Conservation (phyloP, 2,888 invertebrate species). For the Noctua janthina region DNA sequence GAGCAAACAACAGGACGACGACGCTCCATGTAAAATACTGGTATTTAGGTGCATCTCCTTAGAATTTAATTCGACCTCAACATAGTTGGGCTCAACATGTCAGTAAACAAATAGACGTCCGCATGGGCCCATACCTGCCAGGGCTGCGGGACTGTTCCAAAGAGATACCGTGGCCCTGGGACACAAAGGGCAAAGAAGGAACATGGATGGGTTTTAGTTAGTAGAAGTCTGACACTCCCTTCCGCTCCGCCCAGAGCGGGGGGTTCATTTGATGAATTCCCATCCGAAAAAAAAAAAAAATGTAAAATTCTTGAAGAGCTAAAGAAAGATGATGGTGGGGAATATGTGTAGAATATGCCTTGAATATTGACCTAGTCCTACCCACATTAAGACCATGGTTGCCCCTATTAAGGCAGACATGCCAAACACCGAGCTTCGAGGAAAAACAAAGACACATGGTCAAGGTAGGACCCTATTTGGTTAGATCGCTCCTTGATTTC, state of each 20-base stretch:
- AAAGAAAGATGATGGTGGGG: neutral
- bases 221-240: too few species aligned
- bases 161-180: too few species aligned
- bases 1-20: too few species aligned
- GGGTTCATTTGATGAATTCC: too few species aligned
- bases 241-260: too few species aligned
- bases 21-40: neutral
- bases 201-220: too few species aligned
- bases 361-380: constrained; percentile 18
- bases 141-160: too few species aligned
- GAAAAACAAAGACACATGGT: constrained; percentile 9
- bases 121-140: too few species aligned
- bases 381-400: constrained; percentile 7
- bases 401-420: neutral
- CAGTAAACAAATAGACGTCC: too few species aligned
- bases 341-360: neutral
- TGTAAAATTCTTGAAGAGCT: too few species aligned
- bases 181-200: too few species aligned
- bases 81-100: neutral
- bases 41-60: neutral
- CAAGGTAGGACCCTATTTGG: neutral
- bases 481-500: neutral
- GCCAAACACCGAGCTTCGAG: neutral
- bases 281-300: too few species aligned
- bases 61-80: neutral